Evolutionary conservation across 2,797 vertebrate species (phyloP).

Genomic region (Bradypodion pumilum): DNA sequence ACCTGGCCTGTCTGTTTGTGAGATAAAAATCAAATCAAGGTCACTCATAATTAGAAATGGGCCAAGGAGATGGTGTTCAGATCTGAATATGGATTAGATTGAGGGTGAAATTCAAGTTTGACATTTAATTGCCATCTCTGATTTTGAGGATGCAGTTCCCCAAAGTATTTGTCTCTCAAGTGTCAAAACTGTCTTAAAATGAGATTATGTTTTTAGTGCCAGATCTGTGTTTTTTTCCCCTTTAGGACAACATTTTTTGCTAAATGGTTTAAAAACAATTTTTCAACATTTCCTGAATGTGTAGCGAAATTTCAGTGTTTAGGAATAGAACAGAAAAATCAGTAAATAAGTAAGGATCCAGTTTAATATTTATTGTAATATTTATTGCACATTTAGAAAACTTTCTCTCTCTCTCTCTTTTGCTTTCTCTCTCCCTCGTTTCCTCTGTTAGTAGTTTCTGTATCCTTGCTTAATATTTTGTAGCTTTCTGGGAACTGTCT

Average conservation of each 20-base stretch:
- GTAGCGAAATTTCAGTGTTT: not conserved
- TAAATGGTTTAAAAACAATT: not conserved
- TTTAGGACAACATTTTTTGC: not conserved
- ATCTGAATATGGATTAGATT: constrained; percentile 51
- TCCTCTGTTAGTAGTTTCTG: no score
- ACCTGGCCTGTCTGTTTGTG: constrained; percentile 56
- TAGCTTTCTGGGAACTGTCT: no score
- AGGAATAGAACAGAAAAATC: not conserved
- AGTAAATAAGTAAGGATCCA: not conserved
- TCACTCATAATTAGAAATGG: constrained; percentile 63
- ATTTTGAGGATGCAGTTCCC: constrained; percentile 29
- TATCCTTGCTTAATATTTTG: no score
- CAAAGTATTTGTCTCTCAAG: constrained; percentile 3
- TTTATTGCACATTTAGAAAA: not conserved
- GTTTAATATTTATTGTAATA: not conserved
- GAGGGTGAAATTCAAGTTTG: constrained; percentile 33
- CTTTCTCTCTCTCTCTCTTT: no score
- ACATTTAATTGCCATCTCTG: constrained; percentile 47
- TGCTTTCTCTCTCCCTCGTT: no score
- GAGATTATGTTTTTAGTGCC: not conserved
- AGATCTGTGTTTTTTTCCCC: not conserved
- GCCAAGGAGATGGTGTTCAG: constrained; percentile 40
- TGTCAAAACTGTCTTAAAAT: not conserved
- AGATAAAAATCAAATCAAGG: constrained; percentile 62
- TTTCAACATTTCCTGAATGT: not conserved